Evolutionary conservation across 2,113 vertebrate genomes (phyloP).

Genomic region (Piprites chloris): DNA sequence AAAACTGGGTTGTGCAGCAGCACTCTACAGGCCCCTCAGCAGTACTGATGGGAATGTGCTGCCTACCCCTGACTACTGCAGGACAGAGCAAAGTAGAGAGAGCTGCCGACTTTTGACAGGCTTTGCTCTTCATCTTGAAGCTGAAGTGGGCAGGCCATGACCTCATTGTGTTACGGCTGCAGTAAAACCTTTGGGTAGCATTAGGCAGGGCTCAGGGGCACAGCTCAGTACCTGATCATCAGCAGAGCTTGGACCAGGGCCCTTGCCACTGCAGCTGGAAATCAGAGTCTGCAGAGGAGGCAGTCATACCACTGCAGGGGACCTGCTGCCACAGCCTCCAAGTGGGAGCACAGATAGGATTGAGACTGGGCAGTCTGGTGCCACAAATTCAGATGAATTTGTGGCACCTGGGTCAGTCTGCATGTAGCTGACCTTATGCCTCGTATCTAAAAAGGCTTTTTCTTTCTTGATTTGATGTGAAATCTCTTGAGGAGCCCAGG

Average conservation of each 20-base stretch:
- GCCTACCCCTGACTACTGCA: neutral
- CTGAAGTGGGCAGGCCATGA: neutral
- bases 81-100: neutral
- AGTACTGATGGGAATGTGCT: neutral
- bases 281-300: neutral
- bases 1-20: neutral
- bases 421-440: neutral
- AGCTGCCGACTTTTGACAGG: neutral
- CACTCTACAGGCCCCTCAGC: neutral
- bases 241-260: neutral
- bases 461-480: neutral
- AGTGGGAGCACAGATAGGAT: fast-evolving
- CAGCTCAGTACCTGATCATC: neutral
- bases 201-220: neutral
- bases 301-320: fast-evolving
- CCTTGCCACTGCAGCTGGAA: neutral
- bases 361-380: neutral
- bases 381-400: neutral
- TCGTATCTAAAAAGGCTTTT: neutral
- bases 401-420: fast-evolving
- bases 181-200: fast-evolving
- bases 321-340: neutral
- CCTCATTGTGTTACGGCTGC: fast-evolving
- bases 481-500: neutral
- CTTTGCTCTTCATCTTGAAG: neutral